Evolutionary conservation across 2,888 invertebrate genomes (phyloP), one percentile per base, ranked within the genome.

Genomic region (Nomada ferruginata): DNA sequence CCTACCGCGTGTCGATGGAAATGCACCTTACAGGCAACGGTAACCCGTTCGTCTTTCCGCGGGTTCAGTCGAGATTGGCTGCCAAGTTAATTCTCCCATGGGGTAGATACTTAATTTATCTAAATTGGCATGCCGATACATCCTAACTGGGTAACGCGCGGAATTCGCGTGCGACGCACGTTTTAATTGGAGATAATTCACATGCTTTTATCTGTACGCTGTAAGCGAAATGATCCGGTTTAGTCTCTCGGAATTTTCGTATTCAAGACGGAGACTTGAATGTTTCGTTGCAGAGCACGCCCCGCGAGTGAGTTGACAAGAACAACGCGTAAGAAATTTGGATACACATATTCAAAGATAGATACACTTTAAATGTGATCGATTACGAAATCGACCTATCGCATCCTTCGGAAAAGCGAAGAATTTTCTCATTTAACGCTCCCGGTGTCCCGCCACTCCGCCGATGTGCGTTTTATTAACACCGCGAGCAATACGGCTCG

Each of bases 1-100:
- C 89, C 85, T 87, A 85, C 81, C 83, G 86, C 80, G 82, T 87
- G 86, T 89, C 86, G 87, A 89, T 89, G 89, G 79, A 84, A 89
- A 86, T 79, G 70, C 83, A 79, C 76, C 86, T 85, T 78, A 78
- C 79, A 78, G 79, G 61, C 73, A 65, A 72, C 81, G 65, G 72
- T 76, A 77, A 76, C 78, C 85, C 77, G 74, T 79, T 26, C 83
- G 83, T 82, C 87, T 81, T 85, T 82, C 83, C 78, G 18, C 66
- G 53, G 75, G 71, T n/a, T 20, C 57, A 73, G 76, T 71, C 53
- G 79, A 85, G 86, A 88, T 86, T 86, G 85, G 87, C 87, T 88
- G 85, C 81, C 86, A 81, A 87, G 82, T 82, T 90, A 85, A 86
- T 85, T 83, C 80, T 64, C 79, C 65, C 80, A 68, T 52, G 63